phyloP scores from a whole-genome alignment of 35 echinoderm and acorn worm genomes.

The Ophioderma brevispina region DNA sequence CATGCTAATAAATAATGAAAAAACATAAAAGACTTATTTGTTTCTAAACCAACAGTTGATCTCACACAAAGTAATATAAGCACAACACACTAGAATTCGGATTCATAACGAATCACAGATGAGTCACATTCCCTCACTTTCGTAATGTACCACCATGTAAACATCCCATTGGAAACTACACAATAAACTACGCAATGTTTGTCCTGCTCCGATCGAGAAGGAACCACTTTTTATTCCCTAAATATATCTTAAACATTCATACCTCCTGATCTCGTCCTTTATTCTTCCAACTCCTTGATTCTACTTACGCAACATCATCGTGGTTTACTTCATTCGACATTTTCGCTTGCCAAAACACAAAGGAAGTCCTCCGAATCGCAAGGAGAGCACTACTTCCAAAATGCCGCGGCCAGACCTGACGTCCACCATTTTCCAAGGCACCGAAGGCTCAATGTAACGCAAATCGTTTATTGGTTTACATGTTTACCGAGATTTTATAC shows the following conservation, averaged over 20 bases:
- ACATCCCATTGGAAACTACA: not conserved
- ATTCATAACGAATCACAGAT: too few species aligned
- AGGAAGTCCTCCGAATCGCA: conserved; percentile 27
- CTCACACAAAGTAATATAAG: too few species aligned
- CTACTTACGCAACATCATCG: conserved; percentile 50
- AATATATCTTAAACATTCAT: conserved; percentile 13
- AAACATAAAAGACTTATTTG: too few species aligned
- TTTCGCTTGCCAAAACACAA: conserved; percentile 36
- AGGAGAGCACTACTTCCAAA: conserved; percentile 62
- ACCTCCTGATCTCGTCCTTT: conserved; percentile 97
- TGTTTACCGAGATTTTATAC: too few species aligned
- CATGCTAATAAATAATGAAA: too few species aligned
- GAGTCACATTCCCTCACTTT: too few species aligned
- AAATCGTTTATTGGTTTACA: too few species aligned
- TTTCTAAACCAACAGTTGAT: too few species aligned
- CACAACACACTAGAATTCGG: too few species aligned
- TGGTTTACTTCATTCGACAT: conserved; percentile 73
- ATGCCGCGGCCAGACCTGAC: conserved; percentile 78
- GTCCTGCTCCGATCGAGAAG: not conserved
- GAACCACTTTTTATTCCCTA: not conserved
- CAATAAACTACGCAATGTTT: not conserved
- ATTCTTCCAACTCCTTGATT: conserved; percentile 90
- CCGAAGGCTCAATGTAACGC: too few species aligned
- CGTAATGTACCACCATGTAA: not conserved
- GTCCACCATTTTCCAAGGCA: too few species aligned